These are phyloP conservation scores for Dipodomys merriami DNA, from an alignment of 2,113 vertebrate species.

Conservation along the genomic window DNA sequence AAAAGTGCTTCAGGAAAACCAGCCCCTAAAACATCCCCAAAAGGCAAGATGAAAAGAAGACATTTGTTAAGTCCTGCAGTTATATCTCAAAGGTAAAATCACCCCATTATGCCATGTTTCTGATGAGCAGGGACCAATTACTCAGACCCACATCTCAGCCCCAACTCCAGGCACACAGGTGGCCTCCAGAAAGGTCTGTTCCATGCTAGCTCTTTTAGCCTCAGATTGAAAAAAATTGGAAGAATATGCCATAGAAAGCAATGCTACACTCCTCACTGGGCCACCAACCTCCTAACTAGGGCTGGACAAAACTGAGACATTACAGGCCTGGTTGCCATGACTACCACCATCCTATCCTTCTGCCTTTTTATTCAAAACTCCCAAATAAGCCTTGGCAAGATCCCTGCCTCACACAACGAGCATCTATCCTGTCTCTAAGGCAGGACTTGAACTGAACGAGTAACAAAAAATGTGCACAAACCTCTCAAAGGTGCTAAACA, in stretches of 20 bases:
- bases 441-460: constrained; percentile 64
- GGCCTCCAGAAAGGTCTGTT: constrained; percentile 47
- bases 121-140: constrained; percentile 66
- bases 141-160: constrained; percentile 31
- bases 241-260: constrained; percentile 48
- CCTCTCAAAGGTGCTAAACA: constrained; percentile 54
- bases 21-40: background rate
- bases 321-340: constrained; percentile 71
- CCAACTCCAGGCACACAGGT: constrained; percentile 57
- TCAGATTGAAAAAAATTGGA: constrained; percentile 28
- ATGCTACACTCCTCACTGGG: constrained; percentile 39
- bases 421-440: constrained; percentile 72
- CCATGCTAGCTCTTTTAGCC: background rate
- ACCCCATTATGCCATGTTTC: constrained; percentile 28
- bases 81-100: constrained; percentile 57
- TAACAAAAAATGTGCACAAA: constrained; percentile 63
- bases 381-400: constrained; percentile 77
- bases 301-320: constrained; percentile 58
- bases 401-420: constrained; percentile 74
- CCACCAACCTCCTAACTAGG: constrained; percentile 40
- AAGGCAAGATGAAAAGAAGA: constrained; percentile 63
- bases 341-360: constrained; percentile 68
- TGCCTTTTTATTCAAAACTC: constrained; percentile 71
- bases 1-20: constrained; percentile 57
- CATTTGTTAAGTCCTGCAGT: constrained; percentile 60